Evolutionary conservation across 2,113 vertebrate genomes (phyloP).

Genomic region (Donacobius atricapilla): DNA sequence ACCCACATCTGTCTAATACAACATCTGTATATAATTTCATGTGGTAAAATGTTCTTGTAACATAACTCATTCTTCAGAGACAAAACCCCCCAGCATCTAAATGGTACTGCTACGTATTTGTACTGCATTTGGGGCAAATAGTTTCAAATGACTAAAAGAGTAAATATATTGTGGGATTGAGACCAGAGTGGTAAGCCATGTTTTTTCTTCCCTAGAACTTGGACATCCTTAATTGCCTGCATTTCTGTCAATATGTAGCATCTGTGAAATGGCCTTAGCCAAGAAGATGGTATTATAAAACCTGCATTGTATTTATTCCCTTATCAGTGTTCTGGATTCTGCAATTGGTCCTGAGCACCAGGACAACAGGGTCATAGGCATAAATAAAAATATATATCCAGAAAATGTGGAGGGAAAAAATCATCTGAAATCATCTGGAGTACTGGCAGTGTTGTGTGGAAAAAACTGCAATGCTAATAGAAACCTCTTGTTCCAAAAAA

Average conservation of each 20-base stretch:
- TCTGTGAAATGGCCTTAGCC: not conserved
- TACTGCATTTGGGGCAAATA: not conserved
- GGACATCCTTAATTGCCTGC: not conserved
- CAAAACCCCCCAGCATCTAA: not conserved
- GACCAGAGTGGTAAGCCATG: not conserved
- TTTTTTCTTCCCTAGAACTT: not conserved
- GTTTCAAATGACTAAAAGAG: not conserved
- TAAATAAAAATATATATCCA: not conserved
- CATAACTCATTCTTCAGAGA: not conserved
- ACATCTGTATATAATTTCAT: not conserved
- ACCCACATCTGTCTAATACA: not conserved
- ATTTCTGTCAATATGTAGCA: not conserved
- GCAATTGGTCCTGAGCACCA: not conserved
- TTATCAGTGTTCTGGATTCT: not conserved
- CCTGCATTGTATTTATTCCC: not conserved
- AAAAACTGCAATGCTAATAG: not conserved
- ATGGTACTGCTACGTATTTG: not conserved
- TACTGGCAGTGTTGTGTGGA: not conserved
- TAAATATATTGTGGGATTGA: not conserved
- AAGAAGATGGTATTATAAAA: not conserved
- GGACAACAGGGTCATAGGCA: not conserved
- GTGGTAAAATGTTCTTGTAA: not conserved
- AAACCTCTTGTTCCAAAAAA: not conserved
- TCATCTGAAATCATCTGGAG: not conserved
- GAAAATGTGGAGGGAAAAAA: not conserved